phyloP scores from a whole-genome alignment of 2,113 vertebrate genomes.

The Carassius gibelio region DNA sequence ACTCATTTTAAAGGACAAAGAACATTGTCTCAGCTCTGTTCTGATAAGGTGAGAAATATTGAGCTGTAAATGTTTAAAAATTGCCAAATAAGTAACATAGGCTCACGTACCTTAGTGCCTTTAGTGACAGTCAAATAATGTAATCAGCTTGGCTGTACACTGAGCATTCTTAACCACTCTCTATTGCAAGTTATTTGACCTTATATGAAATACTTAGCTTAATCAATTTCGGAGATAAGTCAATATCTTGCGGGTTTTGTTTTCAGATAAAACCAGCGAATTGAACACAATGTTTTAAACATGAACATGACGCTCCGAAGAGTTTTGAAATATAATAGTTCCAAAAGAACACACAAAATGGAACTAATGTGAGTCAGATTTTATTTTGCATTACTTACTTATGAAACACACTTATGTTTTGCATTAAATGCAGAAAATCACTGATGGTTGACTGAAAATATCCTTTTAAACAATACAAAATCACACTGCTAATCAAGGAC shows the following conservation, averaged over 20 bases:
- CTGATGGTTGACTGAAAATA: conserved; percentile 6
- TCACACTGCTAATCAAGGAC: not conserved
- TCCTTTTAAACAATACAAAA: not conserved
- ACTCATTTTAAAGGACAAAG: conserved; percentile 20
- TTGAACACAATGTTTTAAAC: conserved; percentile 14
- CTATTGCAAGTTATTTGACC: not conserved
- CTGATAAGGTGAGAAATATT: conserved; percentile 65
- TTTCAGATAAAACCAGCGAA: conserved; percentile 21
- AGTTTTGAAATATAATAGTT: conserved; percentile 29
- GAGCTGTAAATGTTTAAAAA: conserved; percentile 66
- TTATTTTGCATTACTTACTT: conserved; percentile 23
- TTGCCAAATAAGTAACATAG: conserved; percentile 66
- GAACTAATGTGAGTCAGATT: conserved; percentile 17
- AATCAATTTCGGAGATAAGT: conserved; percentile 1
- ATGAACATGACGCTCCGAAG: not conserved
- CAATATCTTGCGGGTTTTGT: conserved; percentile 12
- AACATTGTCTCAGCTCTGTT: conserved; percentile 29
- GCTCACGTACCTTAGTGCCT: conserved; percentile 35
- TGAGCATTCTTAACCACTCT: conserved; percentile 14
- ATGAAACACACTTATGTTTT: not conserved
- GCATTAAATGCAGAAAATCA: not conserved
- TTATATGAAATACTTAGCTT: conserved; percentile 18
- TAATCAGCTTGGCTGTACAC: conserved; percentile 42
- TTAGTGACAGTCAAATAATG: conserved; percentile 49
- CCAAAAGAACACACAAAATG: conserved; percentile 19